Base-by-base conservation (phyloP, 2,888 invertebrate species). In the Drosophila tripunctata region DNA sequence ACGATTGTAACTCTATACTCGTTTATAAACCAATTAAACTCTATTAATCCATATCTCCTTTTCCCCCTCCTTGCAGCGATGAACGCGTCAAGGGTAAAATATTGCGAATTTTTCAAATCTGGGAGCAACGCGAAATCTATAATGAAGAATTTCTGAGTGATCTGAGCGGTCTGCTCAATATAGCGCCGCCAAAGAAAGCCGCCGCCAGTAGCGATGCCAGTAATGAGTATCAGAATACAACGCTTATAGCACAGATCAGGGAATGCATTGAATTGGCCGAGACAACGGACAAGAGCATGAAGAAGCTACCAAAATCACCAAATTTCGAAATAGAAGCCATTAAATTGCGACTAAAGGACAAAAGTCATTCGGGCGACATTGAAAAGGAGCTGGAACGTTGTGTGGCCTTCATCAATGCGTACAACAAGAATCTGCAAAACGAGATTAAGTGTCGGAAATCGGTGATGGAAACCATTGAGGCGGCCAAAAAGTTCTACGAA, bases 101-200 rank as follows among this genome's bases (percentile, higher is more conserved):
- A 52, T 92, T 96, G 52, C 93, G 98, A 63, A 97, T 99, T 82
- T 97, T 99, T 89, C 96, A 96, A 90, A 98, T 99, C 78, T 99
- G 99, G 99, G 96, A 97, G 90, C 97, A 99, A 89, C 93, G 98
- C 75, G 95, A 94, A 41, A 95, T 98, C 14, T 99, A 98, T 90
- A 96, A 96, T 90, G 96, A 96, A 84, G 96, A 96, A 87, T 98
- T 97, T 89, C 93, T 98, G 21, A 94, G 96, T 10, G 98, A 98
- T 92, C 92, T 98, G 21, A 95, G 95, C 36, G 96, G 96, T 3
- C 92, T 98, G 55, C 93, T 98, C 27, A 96, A 95, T 80, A 95
- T 95, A 15, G 94, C 95, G 44, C 95, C 96, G 45, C 93, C 94
- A 51, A 90, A 91, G 65, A 91, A 90, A 63, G 69, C 89, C 6